These are phyloP conservation scores for Dasysyrphus albostriatus DNA, from an alignment of 2,888 invertebrate genomes.

Conservation along the genomic window DNA sequence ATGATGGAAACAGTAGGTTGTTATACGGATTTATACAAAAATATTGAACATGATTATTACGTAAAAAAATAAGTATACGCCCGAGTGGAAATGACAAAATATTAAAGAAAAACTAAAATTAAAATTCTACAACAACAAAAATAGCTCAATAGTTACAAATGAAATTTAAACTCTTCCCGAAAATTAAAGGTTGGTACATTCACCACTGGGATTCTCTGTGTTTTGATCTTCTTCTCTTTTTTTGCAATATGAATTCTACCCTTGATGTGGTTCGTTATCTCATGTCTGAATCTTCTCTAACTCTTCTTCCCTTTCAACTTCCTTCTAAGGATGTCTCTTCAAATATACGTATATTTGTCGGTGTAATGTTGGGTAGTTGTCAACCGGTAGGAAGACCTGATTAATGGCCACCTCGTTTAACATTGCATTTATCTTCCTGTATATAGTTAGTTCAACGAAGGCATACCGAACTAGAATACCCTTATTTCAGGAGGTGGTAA, in stretches of 20 bases:
- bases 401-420: slow-evolving; percentile 70
- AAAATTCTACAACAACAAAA: not conserved
- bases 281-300: slow-evolving; percentile 51
- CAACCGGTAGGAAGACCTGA: slow-evolving; percentile 63
- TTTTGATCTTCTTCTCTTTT: slow-evolving; percentile 4
- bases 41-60: too few species aligned
- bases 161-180: not conserved
- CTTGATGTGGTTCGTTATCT: slow-evolving; percentile 62
- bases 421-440: slow-evolving; percentile 64
- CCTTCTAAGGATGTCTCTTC: slow-evolving; percentile 22
- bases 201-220: slow-evolving; percentile 28
- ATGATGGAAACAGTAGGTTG: too few species aligned
- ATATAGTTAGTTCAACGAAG: slow-evolving; percentile 16
- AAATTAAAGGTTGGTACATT: slow-evolving; percentile 7
- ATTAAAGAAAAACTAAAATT: too few species aligned
- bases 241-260: not conserved
- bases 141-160: not conserved
- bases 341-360: slow-evolving; percentile 9
- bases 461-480: slow-evolving; percentile 8
- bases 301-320: not conserved
- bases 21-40: too few species aligned
- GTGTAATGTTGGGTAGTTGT: slow-evolving; percentile 44
- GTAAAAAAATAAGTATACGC: too few species aligned
- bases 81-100: too few species aligned
- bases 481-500: slow-evolving; percentile 22